Evolutionary conservation across 2,888 invertebrate genomes (phyloP), one percentile per base, ranked within the genome.

Genomic region (Noctua janthina): DNA sequence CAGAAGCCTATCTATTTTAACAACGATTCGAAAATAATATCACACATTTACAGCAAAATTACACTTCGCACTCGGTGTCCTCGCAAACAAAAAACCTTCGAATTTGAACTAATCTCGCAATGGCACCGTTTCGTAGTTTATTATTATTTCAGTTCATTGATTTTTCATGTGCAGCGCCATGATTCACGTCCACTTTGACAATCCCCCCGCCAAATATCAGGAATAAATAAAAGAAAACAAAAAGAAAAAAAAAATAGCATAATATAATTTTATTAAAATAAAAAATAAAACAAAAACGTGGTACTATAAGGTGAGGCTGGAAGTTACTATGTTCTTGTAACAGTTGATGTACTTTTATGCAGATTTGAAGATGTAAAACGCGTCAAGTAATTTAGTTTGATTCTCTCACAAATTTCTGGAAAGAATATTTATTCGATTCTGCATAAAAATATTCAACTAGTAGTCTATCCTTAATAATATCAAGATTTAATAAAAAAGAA

Each of bases 31-130:
- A 95, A 96, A 96, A 96, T 96, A 96, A 96, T 97, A 96, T 96
- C 96, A 96, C 97, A 96, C 95, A 95, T 96, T 94, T 95, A 96
- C 94, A 96, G 94, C 95, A 95, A 94, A 93, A 94, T 93, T 93
- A 94, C 95, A 95, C 95, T 93, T 94, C 94, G 94, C 96, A 95
- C 95, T 94, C 93, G 90, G 93, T 94, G 94, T 94, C 91, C 91
- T 92, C 91, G 93, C 93, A 93, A 93, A 89, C 90, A 91, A 92
- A 92, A 92, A 92, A 91, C 90, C 90, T 89, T 92, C 90, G 90
- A 91, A 92, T 90, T 88, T 89, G 90, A 91, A 91, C 93, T 94
- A 92, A 92, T 92, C 93, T 92, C 93, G 91, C 94, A 94, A 94
- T 92, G 93, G 93, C 93, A 93, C 93, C 91, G 91, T 91, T 91